Base-by-base conservation (phyloP, 2,113 vertebrate genomes). In the Heliornis fulica region DNA sequence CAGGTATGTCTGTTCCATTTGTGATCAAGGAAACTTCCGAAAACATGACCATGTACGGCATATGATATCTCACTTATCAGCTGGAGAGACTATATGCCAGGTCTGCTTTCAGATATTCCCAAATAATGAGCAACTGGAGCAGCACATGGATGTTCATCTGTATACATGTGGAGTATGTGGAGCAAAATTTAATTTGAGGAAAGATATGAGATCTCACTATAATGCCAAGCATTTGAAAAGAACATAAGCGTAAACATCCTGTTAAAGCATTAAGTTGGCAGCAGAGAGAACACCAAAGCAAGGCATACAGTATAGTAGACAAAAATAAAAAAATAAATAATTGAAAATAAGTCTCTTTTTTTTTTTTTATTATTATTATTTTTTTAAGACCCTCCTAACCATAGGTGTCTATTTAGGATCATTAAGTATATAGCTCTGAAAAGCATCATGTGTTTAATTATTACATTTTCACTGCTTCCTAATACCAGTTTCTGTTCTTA, bases 51-150 rank as follows among this genome's bases (percentile, higher is more conserved):
- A 99, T 90, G 99, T 99, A 76, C 99, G 99, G 59, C 99, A 99
- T 98, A 99, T 99, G 99, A 99, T 99, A 97, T 99, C 99, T 75
- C 99, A 99, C 97, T 98, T 99, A 97, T 98, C 99, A 56, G 98
- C 98, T 57, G 99, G 99, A 61, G 99, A 99, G 97, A 99, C 99
- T 95, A 99, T 99, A 98, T 99, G 99, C 98, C 99, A 99, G 98
- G 99, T 99, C 97, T 99, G 99, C 96, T 99, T 99, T 98, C 99
- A 99, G 98, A 99, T 99, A 97, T 99, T 99, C 94, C 99, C 99
- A 25, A 98, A 98, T 75, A 99, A 98, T 32, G 99, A 99, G 89
- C 99, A 99, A 96, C 98, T 99, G 98, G 99, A 99, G 97, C 98
- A 99, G 88, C 99, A 99, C 98, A 99, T 99, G 99, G 99, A 99